A percentile compares a stretch with the other conserved stretches of the same genome.
Conservation (phyloP, 1,140 invertebrate genomes). For the Pollicipes pollicipes region DNA sequence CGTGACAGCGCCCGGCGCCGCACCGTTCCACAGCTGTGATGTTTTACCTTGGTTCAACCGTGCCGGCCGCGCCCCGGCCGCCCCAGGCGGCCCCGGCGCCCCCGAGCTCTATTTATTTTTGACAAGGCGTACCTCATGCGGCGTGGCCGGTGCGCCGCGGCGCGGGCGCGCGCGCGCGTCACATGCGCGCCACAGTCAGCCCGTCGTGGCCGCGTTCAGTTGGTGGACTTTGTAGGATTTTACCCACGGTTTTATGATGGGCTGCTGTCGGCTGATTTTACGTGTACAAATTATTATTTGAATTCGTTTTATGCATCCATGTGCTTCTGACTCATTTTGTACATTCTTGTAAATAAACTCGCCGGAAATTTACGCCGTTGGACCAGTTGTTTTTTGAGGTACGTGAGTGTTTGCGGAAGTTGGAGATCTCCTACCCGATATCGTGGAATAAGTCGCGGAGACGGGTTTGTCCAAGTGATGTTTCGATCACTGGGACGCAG, state of each 20-base stretch:
- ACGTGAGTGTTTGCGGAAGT: no score
- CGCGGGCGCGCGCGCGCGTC: no score
- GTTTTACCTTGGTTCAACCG: background rate
- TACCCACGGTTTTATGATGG: background rate
- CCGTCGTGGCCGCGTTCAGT: no score
- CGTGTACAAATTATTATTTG: conserved; percentile 2
- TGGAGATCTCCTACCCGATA: no score
- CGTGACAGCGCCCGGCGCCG: background rate
- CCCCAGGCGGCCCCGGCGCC: no score
- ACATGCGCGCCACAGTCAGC: no score
- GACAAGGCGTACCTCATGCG: background rate
- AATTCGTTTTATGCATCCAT: conserved; percentile 1
- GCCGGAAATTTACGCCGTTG: background rate
- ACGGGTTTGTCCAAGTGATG: no score
- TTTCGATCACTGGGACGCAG: no score
- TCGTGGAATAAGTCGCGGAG: no score
- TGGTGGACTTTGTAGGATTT: no score
- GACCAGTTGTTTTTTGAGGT: background rate
- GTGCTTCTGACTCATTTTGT: conserved; percentile 1
- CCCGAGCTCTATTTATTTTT: background rate
- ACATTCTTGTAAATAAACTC: conserved; percentile 2
- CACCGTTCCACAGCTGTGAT: background rate
- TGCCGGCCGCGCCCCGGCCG: no score
- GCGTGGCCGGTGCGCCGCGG: no score
- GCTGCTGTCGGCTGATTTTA: background rate